Base-by-base conservation (phyloP, 2,888 invertebrate species). In the Papilio elwesi region DNA sequence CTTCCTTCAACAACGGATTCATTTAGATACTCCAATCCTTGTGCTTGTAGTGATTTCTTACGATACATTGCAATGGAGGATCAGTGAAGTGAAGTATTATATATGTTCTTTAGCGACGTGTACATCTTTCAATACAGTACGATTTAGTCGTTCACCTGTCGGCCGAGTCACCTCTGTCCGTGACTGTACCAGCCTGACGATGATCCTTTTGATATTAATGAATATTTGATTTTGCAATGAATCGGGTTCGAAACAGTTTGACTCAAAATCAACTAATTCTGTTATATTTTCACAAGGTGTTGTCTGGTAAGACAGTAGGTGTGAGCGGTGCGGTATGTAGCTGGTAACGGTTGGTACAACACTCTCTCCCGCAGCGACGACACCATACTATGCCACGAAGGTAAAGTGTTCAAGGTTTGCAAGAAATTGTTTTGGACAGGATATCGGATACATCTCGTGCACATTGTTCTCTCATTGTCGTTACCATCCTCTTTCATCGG, bases 221-320 rank as follows among this genome's bases (percentile, higher is more conserved):
- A 83, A 81, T 84, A 85, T 81, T 83, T 85, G 80, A 85, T 87
- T 86, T 43, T 87, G 82, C 84, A 89, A 83, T 82, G 78, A 83
- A 84, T 87, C 87, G 87, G 90, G 90, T 86, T 43, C 15, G 87
- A 84, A 85, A 85, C 86, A 88, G 88, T 87, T 86, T 90, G 88
- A 91, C 90, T 89, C 88, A 91, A 90, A 92, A 93, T 92, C 92
- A 90, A 93, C 93, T 93, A 93, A 93, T 93, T 89, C 85, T 93
- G 87, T 93, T 93, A 92, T 93, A 92, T 92, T 93, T 93, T 92
- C 91, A 93, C 90, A 93, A 93, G 93, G 93, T 93, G 90, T 92
- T 93, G 92, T 92, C 93, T 93, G 73, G 90, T 93, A 93, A 92
- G 92, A 93, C 92, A 91, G 92, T 93, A 93, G 93, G 93, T 93